Evolutionary conservation across 2,888 invertebrate species (phyloP), one percentile per base, ranked within the genome.

Genomic region (Dolichopus griseipennis): DNA sequence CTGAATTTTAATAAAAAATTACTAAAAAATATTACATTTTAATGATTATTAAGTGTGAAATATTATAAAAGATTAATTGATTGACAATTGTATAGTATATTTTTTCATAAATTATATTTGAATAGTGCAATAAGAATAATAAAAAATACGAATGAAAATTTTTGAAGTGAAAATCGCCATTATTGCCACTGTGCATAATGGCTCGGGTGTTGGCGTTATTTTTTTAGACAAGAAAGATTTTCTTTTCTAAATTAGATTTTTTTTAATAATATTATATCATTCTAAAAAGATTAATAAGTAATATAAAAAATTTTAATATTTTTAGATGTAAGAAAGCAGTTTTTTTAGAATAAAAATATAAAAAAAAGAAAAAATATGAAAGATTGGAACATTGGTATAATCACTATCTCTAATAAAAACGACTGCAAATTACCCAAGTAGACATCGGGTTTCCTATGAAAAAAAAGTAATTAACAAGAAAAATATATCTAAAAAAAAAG

Each of bases 201-300:
- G 71, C 71, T 73, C 71, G 74, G 74, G 74, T 74, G 74, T 74
- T 74, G 74, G 73, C 74, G 73, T 73, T 73, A 67, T 68, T 70
- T 68, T 66, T 69, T 67, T 67, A 52, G 52, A 52, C 18, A 15
- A 12, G 52, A 52, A 52, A 52, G 52, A 52, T 52, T 52, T 52
- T 52, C 52, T 52, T 18, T 52, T 52, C 18, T 52, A 52, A 12
- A 18, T 52, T 52, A 1, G 15, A 52, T 52, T 18, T 52, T 52
- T 52, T 52, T 18, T 4, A 18, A 15, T 52, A 27, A 27, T n/a
- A 52, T 18, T 12, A 52, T 52, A 12, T 52, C 9, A 18, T 15
- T 52, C 6, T 52, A 18, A 52, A 12, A 52, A 52, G 15, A 18
- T 6, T 52, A 52, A 6, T 9, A 12, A 52, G 15, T 52, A 52